Conservation (phyloP, 2,888 invertebrate genomes). For the Hypomecis atomaria region DNA sequence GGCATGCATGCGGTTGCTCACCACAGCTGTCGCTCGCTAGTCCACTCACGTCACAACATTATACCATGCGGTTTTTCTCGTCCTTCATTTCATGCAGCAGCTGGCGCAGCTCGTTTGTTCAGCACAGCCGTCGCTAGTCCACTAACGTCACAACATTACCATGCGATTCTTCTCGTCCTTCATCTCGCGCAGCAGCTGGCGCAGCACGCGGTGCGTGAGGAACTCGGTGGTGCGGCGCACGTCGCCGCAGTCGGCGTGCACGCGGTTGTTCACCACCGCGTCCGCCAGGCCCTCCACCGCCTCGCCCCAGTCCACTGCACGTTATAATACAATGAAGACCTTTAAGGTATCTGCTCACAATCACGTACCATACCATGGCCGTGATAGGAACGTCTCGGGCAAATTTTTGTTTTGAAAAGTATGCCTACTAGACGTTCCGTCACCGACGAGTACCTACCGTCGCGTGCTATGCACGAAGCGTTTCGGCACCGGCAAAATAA, state of each 20-base stretch:
- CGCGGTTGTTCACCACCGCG: conserved; percentile 68
- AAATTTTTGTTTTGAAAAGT: no score
- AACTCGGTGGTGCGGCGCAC: conserved; percentile 65
- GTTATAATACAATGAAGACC: not conserved
- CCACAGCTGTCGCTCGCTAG: conserved; percentile 58
- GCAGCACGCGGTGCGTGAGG: conserved; percentile 65
- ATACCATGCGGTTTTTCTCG: conserved; percentile 58
- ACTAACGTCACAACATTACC: conserved; percentile 41
- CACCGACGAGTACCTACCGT: no score
- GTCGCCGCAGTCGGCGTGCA: conserved; percentile 64
- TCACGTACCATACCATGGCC: no score
- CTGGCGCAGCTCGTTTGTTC: conserved; percentile 61
- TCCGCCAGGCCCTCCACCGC: conserved; percentile 69
- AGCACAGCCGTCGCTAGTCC: conserved; percentile 61
- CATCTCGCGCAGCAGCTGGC: conserved; percentile 62
- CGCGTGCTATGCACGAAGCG: no score
- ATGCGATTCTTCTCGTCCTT: conserved; percentile 58
- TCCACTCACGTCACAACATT: no score
- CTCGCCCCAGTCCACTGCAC: conserved; percentile 78
- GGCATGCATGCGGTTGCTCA: conserved; percentile 62
- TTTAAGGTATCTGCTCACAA: no score
- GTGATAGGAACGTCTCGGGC: no score
- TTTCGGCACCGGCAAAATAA: no score
- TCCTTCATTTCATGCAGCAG: conserved; percentile 65
- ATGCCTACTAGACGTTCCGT: no score